phyloP scores from a whole-genome alignment of 2,797 vertebrate genomes.

The Parauchenoglanis punctatus region DNA sequence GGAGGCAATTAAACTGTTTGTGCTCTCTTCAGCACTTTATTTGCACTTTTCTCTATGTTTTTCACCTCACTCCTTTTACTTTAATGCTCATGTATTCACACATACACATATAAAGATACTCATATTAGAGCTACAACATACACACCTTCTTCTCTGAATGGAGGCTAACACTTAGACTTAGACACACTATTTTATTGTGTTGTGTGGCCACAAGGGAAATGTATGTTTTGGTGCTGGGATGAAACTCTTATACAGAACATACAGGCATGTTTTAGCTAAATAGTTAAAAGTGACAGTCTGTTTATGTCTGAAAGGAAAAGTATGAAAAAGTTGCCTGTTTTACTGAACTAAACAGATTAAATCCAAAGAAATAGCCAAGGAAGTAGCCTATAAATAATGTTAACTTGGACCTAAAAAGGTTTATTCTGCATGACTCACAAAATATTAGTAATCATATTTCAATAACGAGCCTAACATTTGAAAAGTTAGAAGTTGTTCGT shows the following conservation, averaged over 20 bases:
- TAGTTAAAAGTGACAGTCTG: neutral
- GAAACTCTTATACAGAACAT: neutral
- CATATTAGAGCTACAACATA: neutral
- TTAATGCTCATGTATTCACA: constrained; percentile 18
- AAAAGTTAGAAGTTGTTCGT: neutral
- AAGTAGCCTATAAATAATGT: neutral
- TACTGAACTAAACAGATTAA: neutral
- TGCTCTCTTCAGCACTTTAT: constrained; percentile 54
- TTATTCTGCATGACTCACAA: too few relatives aligned
- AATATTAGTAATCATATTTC: neutral
- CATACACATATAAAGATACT: constrained; percentile 15
- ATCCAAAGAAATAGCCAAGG: neutral
- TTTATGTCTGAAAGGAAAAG: neutral
- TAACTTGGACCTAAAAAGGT: neutral
- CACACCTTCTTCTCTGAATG: neutral
- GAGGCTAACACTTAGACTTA: neutral
- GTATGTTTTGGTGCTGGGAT: too few relatives aligned
- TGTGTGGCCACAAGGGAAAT: neutral
- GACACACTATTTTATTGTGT: neutral
- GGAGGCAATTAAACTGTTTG: constrained; percentile 68
- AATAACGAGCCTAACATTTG: neutral
- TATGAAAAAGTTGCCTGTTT: neutral
- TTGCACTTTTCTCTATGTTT: constrained; percentile 9
- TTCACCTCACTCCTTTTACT: neutral
- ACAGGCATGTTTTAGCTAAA: neutral